A percentile compares a stretch with the other conserved stretches of the same genome.
Evolutionary conservation across 1,140 invertebrate species (phyloP).

Genomic region (Cotesia vestalis): DNA sequence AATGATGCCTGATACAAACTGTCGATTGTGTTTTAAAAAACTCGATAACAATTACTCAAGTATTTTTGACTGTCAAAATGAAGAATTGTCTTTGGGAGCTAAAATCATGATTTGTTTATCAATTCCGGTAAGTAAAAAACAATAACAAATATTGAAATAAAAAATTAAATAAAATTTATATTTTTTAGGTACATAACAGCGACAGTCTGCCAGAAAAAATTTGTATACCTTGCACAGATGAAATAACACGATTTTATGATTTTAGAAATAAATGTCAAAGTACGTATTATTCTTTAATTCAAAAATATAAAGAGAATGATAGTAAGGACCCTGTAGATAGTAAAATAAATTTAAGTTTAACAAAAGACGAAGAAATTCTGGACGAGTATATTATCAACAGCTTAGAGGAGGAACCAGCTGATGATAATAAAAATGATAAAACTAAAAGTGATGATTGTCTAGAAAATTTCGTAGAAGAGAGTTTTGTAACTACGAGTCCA

Average conservation of each 20-base stretch:
- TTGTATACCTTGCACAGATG: constrained; percentile 36
- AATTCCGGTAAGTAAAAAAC: constrained; percentile 35
- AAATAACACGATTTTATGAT: constrained; percentile 25
- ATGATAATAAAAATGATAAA: no score
- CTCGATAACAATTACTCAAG: constrained; percentile 9
- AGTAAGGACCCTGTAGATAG: background rate
- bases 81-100: constrained; percentile 22
- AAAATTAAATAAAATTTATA: background rate
- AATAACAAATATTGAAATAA: background rate
- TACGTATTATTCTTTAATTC: constrained; percentile 24
- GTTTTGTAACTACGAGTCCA: no score
- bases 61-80: constrained; percentile 22
- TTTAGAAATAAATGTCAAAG: constrained; percentile 33
- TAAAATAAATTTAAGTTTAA: background rate
- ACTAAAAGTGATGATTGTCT: no score
- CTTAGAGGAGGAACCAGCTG: no score
- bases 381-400: no score
- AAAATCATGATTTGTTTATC: constrained; percentile 40
- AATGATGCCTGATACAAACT: constrained; percentile 15
- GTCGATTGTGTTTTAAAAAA: constrained; percentile 36
- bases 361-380: background rate
- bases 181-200: constrained; percentile 35
- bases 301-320: background rate
- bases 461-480: no score
- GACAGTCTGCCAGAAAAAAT: constrained; percentile 30